Base-by-base conservation (phyloP, 2,113 vertebrate species). In the Salminus brasiliensis region DNA sequence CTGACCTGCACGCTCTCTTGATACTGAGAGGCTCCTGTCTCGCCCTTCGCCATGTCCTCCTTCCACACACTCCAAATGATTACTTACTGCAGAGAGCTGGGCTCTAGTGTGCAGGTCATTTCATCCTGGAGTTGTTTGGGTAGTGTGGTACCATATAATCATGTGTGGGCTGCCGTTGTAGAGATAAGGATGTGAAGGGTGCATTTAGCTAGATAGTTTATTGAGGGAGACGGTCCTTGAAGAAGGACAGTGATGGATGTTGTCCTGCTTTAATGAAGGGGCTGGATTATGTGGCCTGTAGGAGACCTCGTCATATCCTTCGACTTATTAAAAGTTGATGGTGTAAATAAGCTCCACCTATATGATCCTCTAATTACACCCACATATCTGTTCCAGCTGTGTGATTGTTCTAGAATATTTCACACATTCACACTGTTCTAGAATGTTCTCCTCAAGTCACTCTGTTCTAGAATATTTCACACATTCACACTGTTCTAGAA, bases 11-110 rank as follows among this genome's bases (percentile, higher is more conserved):
- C 12, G 5, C 45, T 55, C 45, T 65, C 78, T 83, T 39, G 67
- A 70, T 49, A 55, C 23, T 18, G 55, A 69, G 43, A 78, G 81
- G 43, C 49, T 69, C 52, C 32, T 39, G 52, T 66, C 62, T 70
- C 39, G 21, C 66, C 72, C 76, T 84, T 75, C 65, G 30, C 55
- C 79, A 45, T 23, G 16, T 76, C 59, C 81, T 27, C n/a, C 21
- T 39, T 76, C 78, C 66, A 60, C 57, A 74, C 70, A 47, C 60
- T 76, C 34, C 30, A 71, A 68, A 34, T 85, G 82, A 85, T 83
- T 83, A 55, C 81, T 66, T 79, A 78, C 72, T 78, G 65, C 53
- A 62, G 49, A 21, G 49, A 81, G 66, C 34, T 57, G 70, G 4
- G 13, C 45, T 81, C 77, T 23, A n/a, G 47, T n/a, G 34, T 55